Conservation (phyloP, 2,797 vertebrate genomes). For the Amniataba percoides region DNA sequence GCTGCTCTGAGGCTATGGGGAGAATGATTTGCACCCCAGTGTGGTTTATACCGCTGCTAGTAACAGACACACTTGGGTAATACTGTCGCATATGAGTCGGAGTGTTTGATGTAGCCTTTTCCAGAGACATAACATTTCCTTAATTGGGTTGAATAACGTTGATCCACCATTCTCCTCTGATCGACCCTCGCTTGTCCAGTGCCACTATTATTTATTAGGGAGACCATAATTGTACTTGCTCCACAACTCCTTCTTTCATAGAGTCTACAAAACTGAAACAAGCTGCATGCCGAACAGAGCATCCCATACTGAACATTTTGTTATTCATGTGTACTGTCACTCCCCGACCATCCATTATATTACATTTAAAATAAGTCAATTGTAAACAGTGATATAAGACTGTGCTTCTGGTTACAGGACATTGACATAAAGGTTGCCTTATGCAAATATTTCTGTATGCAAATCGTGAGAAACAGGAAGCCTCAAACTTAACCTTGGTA, state of each 20-base stretch:
- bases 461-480: neutral
- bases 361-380: neutral
- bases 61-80: conserved; percentile 43
- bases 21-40: conserved; percentile 6
- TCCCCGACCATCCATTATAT: neutral
- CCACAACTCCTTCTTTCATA: neutral
- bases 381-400: neutral
- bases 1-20: conserved; percentile 19
- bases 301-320: neutral
- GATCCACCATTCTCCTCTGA: conserved; percentile 8
- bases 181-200: conserved; percentile 12
- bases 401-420: neutral
- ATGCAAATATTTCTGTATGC: neutral
- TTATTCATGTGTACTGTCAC: neutral
- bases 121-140: conserved; percentile 20
- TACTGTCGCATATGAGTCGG: conserved; percentile 21
- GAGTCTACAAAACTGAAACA: neutral
- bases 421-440: neutral
- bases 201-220: conserved; percentile 19
- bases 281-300: neutral
- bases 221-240: neutral
- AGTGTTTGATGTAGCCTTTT: conserved; percentile 38
- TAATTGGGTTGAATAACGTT: conserved; percentile 39
- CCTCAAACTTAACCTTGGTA: conserved; percentile 21
- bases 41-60: conserved; percentile 26